Base-by-base conservation (phyloP, 1,140 invertebrate species). In the Drosophila asahinai region DNA sequence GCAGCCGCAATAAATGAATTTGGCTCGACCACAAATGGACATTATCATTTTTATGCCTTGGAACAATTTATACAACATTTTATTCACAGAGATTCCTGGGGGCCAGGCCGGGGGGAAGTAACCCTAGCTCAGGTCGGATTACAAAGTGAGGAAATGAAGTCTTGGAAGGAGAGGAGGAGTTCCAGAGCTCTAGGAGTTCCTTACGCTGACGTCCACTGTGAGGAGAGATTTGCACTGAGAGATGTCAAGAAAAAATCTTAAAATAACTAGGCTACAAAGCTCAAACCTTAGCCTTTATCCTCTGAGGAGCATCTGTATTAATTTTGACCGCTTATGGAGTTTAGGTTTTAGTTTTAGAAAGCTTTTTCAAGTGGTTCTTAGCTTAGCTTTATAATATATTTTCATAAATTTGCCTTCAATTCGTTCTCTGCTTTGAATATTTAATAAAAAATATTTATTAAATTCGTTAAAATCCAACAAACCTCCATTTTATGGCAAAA, bases 21-120 rank as follows among this genome's bases (percentile, higher is more conserved):
- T 52, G 43, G 19, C 36, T 72, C 45, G 38, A 43, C 67, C 70
- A 27, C 67, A 73, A 73, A 73, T 51, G 55, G 30, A 60, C 70
- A 59, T 60, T 40, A 73, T 61, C 19, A 30, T 71, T 73, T 45
- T 61, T 45, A 73, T 61, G 27, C 36, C 27, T 42, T 2, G n/a
- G 3, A 14, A 27, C 63, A 40, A 71, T 71, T 70, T 54, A 67
- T 54, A 51, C 51, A 43, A 65, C 54, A 62, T 62, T 54, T 67
- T 51, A 68, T 64, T 47, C 45, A 65, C 17, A 43, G 14, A 19
- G 12, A 30, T 42, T 17, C 12, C 11, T 17, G 14, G 52, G 12
- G 12, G 22, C 0, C 1, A 14, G 17, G 4, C 36, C 8, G 3
- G 8, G 2, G 0, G 14, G 3, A 55, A 38, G 33, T 55, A 38